Percentiles rank a stretch among this genome's conserved stretches.
Evolutionary conservation across 2,113 vertebrate species (phyloP).

Genomic region (Haplochromis burtoni): DNA sequence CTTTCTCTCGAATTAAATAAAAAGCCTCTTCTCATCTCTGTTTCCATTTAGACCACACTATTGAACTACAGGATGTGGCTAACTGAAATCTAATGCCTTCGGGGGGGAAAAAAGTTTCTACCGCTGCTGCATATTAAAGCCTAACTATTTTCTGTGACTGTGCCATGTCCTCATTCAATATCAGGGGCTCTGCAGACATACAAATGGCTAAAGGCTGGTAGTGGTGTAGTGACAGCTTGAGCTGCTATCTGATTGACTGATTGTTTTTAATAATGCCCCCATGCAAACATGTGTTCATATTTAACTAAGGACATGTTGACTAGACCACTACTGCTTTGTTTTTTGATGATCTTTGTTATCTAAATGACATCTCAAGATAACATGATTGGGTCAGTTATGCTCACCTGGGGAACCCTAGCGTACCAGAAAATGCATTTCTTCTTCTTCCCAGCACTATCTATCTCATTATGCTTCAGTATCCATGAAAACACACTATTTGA

Average conservation of each 20-base stretch:
- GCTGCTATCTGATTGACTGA: conserved; percentile 52
- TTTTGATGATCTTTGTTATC: neutral
- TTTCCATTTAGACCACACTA: conserved; percentile 6
- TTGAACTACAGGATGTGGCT: neutral
- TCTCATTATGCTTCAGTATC: neutral
- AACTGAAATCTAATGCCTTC: neutral
- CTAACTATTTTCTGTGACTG: conserved; percentile 26
- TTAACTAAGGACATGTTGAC: conserved; percentile 21
- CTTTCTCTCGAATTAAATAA: neutral
- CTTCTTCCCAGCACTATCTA: neutral
- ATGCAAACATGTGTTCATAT: conserved; percentile 33
- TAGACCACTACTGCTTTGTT: neutral
- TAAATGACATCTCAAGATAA: neutral
- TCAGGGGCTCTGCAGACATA: conserved; percentile 25
- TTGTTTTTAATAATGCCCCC: conserved; percentile 53
- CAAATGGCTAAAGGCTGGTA: conserved; percentile 35
- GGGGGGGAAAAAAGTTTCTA: neutral
- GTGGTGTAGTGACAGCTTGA: neutral
- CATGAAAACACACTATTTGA: neutral
- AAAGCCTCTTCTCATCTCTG: neutral
- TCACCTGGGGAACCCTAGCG: neutral
- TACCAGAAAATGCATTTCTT: neutral
- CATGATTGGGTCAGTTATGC: neutral
- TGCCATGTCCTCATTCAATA: conserved; percentile 38
- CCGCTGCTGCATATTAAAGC: conserved; percentile 16